Evolutionary conservation across 2,113 vertebrate genomes (phyloP).

Genomic region (Cryptomyrus ogoouensis): DNA sequence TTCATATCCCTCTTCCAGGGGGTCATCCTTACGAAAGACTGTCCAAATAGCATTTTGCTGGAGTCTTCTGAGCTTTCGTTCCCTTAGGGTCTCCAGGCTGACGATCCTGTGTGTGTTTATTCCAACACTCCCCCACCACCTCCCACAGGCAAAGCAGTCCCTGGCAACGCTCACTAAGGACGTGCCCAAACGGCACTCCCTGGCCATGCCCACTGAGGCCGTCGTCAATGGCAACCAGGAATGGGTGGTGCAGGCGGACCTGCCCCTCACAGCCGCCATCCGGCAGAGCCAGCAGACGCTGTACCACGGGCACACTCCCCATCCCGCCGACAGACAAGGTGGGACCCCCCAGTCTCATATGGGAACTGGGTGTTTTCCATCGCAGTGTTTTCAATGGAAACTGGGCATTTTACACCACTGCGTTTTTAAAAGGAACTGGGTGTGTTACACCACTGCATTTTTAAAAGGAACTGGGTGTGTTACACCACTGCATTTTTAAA

Average conservation of each 20-base stretch:
- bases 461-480: not conserved
- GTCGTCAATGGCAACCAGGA: conserved; percentile 97
- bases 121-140: not conserved
- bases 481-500: not conserved
- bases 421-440: not conserved
- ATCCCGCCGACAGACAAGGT: conserved; percentile 89
- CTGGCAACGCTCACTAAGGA: conserved; percentile 94
- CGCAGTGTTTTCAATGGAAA: not conserved
- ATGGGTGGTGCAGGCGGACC: conserved; percentile 96
- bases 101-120: conserved; percentile 28
- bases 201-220: conserved; percentile 90
- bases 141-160: conserved; percentile 89
- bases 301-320: conserved; percentile 78
- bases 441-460: not conserved
- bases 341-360: conserved; percentile 30
- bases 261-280: conserved; percentile 92
- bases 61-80: not conserved
- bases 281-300: conserved; percentile 97
- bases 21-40: not conserved
- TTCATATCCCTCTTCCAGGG: not conserved
- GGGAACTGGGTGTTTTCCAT: not conserved
- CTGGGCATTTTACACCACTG: not conserved
- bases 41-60: not conserved
- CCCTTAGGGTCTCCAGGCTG: not conserved
- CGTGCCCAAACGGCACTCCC: conserved; percentile 89